Conservation (phyloP, 2,888 invertebrate genomes). For the Philhelius pedissequus region DNA sequence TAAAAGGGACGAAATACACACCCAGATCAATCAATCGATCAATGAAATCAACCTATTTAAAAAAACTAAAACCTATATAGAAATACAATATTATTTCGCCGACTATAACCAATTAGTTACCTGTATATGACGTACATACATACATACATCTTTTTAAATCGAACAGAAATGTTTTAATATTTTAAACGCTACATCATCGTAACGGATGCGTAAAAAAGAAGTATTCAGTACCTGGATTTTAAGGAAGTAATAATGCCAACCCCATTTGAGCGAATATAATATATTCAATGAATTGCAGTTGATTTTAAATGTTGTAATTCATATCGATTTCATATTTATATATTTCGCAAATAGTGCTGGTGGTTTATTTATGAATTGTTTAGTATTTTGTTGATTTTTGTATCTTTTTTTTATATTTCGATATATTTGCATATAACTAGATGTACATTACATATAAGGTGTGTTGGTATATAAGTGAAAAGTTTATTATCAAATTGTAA, state of each 20-base stretch:
- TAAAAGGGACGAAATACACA: no score
- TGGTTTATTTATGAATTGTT: not conserved
- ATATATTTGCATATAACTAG: not conserved
- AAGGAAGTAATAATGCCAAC: not conserved
- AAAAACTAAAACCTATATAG: not conserved
- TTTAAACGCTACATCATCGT: not conserved
- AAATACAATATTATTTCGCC: no score
- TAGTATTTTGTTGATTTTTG: not conserved
- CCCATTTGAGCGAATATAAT: slow-evolving; percentile 11
- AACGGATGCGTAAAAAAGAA: not conserved
- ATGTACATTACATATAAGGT: not conserved
- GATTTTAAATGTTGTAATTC: not conserved
- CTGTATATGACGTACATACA: no score
- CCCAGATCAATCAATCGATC: no score
- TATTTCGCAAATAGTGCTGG: not conserved
- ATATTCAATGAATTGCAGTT: not conserved
- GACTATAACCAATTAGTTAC: not conserved
- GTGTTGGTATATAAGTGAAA: not conserved
- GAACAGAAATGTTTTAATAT: not conserved
- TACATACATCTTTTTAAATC: not conserved
- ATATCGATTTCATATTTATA: not conserved
- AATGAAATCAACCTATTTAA: not conserved
- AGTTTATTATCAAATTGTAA: no score
- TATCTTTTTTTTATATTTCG: not conserved
- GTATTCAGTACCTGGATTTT: not conserved